Evolutionary conservation across 1,140 invertebrate genomes (phyloP).

Genomic region (Anoplolepis gracilipes): DNA sequence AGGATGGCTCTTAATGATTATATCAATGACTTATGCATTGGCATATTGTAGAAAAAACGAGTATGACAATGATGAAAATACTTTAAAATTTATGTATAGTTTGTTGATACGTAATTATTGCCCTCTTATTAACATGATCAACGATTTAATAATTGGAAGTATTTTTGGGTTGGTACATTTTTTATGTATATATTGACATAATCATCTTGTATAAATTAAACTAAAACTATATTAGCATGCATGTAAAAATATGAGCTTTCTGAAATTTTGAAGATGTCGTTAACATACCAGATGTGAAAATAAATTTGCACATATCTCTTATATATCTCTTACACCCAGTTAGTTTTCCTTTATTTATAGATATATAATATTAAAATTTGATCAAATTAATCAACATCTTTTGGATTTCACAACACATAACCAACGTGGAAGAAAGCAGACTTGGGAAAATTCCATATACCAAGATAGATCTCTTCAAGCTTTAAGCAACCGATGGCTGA

Average conservation of each 20-base stretch:
- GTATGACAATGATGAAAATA: not conserved
- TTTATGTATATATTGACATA: not conserved
- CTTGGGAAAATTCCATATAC: not conserved
- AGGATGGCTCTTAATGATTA: not conserved
- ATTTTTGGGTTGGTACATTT: not conserved
- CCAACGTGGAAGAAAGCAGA: not conserved
- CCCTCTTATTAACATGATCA: not conserved
- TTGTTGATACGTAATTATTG: not conserved
- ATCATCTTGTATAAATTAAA: not conserved
- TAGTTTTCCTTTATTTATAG: not conserved
- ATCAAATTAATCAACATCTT: slow-evolving; percentile 3
- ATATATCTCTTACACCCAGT: not conserved
- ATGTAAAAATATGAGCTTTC: not conserved
- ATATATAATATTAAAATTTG: not conserved
- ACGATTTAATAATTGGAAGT: not conserved
- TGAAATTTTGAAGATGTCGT: too few relatives aligned
- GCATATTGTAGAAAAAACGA: not conserved
- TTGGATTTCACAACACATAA: not conserved
- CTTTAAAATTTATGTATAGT: not conserved
- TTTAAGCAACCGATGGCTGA: not conserved
- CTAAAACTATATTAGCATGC: not conserved
- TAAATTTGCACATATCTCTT: too few relatives aligned
- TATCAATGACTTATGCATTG: not conserved
- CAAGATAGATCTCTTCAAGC: not conserved
- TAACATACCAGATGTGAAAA: too few relatives aligned